phyloP scores from a whole-genome alignment of 2,888 invertebrate species.

The Drosophila meridionalis region DNA sequence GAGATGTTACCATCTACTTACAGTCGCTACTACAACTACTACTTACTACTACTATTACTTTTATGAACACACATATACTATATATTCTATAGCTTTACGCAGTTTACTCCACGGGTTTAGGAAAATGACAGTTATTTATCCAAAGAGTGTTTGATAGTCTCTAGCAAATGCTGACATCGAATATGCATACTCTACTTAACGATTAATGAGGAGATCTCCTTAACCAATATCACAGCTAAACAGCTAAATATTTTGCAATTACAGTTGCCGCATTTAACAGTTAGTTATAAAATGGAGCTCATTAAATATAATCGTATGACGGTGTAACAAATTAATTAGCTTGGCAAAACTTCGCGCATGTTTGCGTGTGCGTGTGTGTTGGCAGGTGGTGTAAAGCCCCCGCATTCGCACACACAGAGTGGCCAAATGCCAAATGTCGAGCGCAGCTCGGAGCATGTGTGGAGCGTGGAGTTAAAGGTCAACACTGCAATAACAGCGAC shows the following conservation, averaged over 20 bases:
- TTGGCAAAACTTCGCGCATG: background rate
- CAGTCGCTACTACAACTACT: no score
- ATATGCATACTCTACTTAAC: background rate
- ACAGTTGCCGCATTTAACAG: background rate
- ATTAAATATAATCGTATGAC: constrained; percentile 26
- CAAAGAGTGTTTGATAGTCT: background rate
- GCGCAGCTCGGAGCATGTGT: constrained; percentile 10
- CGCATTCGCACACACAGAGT: constrained; percentile 1
- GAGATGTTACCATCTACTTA: no score
- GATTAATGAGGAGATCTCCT: background rate
- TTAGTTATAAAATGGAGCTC: constrained; percentile 8
- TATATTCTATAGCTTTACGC: no score
- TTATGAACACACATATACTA: no score
- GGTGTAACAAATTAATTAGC: constrained; percentile 60
- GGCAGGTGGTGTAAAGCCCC: background rate
- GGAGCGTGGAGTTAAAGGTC: constrained; percentile 53
- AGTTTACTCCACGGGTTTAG: no score
- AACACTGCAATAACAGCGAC: constrained; percentile 25
- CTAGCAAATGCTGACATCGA: background rate
- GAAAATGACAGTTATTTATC: no score
- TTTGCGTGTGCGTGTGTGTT: background rate
- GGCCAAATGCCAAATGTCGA: constrained; percentile 58
- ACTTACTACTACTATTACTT: no score
- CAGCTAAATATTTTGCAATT: background rate
- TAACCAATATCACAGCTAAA: background rate